Evolutionary conservation across 2,797 vertebrate species (phyloP).

Genomic region (Gadopsis bispinosus): DNA sequence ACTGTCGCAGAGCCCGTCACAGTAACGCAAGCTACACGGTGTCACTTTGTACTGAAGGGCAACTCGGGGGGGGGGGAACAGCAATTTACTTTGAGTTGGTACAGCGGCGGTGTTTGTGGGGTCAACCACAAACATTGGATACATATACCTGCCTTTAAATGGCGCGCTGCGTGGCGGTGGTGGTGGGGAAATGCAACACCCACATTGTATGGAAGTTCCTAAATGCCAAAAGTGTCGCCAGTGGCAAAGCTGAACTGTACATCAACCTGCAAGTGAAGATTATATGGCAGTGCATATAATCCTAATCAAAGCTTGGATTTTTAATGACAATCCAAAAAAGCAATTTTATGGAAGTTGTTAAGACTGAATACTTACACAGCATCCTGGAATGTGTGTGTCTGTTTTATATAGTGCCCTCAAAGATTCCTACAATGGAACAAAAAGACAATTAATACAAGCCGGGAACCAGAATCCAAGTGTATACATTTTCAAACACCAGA

Average conservation of each 20-base stretch:
- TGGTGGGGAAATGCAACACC: neutral
- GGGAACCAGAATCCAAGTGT: too few relatives aligned
- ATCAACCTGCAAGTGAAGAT: neutral
- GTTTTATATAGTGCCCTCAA: too few relatives aligned
- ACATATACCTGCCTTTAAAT: too few relatives aligned
- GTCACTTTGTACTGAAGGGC: neutral
- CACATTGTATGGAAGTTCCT: constrained; percentile 1
- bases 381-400: too few relatives aligned
- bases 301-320: neutral
- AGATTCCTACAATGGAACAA: neutral
- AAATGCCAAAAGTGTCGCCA: neutral
- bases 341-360: too few relatives aligned
- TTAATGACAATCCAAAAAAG: too few relatives aligned
- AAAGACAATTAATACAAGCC: too few relatives aligned
- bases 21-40: neutral
- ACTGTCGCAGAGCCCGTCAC: constrained; percentile 46
- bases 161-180: too few relatives aligned
- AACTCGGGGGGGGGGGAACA: neutral
- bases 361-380: too few relatives aligned
- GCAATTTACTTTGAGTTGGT: neutral
- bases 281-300: neutral
- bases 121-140: too few relatives aligned
- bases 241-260: neutral
- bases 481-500: too few relatives aligned
- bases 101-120: too few relatives aligned